Conservation (phyloP, 2,797 vertebrate genomes). For the Triplophysa bombifrons region DNA sequence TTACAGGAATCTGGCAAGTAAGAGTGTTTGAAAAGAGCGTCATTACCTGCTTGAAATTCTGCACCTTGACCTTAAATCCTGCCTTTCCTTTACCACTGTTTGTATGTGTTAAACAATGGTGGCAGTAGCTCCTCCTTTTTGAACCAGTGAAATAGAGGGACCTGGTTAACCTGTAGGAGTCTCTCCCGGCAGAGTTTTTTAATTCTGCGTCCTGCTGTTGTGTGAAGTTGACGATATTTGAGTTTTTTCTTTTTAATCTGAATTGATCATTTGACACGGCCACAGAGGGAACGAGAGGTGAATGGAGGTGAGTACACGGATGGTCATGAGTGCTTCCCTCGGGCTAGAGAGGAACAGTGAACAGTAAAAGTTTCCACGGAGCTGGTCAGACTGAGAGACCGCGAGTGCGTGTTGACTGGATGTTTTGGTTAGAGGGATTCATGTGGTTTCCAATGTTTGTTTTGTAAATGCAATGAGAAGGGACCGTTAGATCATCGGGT, state of each 20-base stretch:
- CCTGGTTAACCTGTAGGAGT: slow-evolving; percentile 9
- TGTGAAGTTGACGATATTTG: background rate
- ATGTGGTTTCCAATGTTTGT: slow-evolving; percentile 29
- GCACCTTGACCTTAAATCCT: slow-evolving; percentile 47
- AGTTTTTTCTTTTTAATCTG: slow-evolving; percentile 5
- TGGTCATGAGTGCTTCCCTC: slow-evolving; percentile 1
- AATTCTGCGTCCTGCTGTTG: slow-evolving; percentile 1
- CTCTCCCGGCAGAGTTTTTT: background rate
- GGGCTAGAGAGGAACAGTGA: slow-evolving; percentile 2
- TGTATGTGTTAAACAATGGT: slow-evolving; percentile 39
- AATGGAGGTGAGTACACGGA: slow-evolving; percentile 40
- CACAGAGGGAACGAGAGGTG: slow-evolving; percentile 36
- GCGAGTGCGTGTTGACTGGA: slow-evolving; percentile 17
- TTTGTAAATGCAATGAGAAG: slow-evolving; percentile 28
- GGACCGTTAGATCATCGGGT: slow-evolving; percentile 47
- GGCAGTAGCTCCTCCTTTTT: slow-evolving; percentile 41
- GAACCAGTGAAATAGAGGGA: slow-evolving; percentile 7
- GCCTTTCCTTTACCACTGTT: slow-evolving; percentile 22
- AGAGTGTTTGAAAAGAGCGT: slow-evolving; percentile 33
- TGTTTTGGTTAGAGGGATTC: slow-evolving; percentile 25
- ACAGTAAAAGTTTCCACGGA: slow-evolving; percentile 18
- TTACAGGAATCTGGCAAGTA: slow-evolving; percentile 33
- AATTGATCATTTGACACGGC: slow-evolving; percentile 4
- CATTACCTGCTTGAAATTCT: slow-evolving; percentile 58
- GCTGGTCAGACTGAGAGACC: slow-evolving; percentile 15